These are phyloP conservation scores for Protodeltote pygarga DNA, from an alignment of 2,888 invertebrate species.

Conservation along the genomic window DNA sequence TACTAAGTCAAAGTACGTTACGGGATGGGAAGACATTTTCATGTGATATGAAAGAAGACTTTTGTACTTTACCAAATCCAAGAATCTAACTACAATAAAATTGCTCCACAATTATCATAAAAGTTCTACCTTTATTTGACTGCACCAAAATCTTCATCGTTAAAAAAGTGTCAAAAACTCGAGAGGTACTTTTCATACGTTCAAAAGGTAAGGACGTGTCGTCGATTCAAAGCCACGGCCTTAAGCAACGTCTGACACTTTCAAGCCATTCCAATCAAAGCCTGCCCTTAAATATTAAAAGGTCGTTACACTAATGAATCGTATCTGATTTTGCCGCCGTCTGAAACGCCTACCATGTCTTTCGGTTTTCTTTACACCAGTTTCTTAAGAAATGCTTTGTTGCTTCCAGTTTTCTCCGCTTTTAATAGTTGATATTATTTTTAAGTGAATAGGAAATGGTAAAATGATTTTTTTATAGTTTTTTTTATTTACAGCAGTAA, in stretches of 20 bases:
- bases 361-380: slow-evolving; percentile 69
- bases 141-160: slow-evolving; percentile 35
- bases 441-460: background rate
- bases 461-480: too few relatives aligned
- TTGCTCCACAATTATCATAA: too few relatives aligned
- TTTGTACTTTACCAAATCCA: too few relatives aligned
- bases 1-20: too few relatives aligned
- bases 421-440: slow-evolving; percentile 42
- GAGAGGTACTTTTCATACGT: slow-evolving; percentile 52
- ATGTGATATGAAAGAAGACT: too few relatives aligned
- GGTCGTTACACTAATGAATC: slow-evolving; percentile 86
- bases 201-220: slow-evolving; percentile 58
- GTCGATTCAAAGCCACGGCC: slow-evolving; percentile 62
- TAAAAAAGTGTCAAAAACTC: slow-evolving; percentile 65
- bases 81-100: too few relatives aligned
- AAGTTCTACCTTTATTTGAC: background rate
- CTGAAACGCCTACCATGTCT: slow-evolving; percentile 71
- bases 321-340: slow-evolving; percentile 83
- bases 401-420: slow-evolving; percentile 40
- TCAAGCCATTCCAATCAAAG: slow-evolving; percentile 81
- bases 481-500: too few relatives aligned
- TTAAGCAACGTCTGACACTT: slow-evolving; percentile 73
- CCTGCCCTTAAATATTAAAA: slow-evolving; percentile 82
- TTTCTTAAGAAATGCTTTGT: slow-evolving; percentile 73
- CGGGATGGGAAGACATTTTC: too few relatives aligned